Base-by-base conservation (phyloP, 2,888 invertebrate species). In the Pollenia griseotomentosa region DNA sequence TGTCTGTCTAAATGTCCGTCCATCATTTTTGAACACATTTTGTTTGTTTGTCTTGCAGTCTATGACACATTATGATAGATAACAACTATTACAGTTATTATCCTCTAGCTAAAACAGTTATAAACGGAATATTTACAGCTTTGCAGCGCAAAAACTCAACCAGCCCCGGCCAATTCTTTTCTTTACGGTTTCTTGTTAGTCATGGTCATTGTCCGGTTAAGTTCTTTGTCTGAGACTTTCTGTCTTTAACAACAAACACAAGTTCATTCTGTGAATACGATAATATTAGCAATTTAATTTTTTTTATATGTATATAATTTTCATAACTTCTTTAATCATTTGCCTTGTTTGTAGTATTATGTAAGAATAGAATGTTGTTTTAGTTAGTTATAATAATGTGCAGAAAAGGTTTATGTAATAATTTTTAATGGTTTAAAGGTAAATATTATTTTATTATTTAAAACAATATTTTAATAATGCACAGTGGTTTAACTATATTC, bases 311-410 rank as follows among this genome's bases (percentile, higher is more conserved):
- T 1, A 40, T 42, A 16, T 16, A 61, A 10, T 46, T 79, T 68
- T 74, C 57, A 65, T 57, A 63, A 81, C 68, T 71, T 84, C 61
- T 84, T 73, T 78, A 87, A 83, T 70, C 57, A 57, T 74, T 77
- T 84, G 73, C 19, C 53, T 44, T 10, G 51, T 55, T 68, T 33
- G 1, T 12, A 53, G 33, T 78, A 68, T 87, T 87, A 84, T 87
- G 81, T 68, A 87, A 87, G 81, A 87, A 73, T 87, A 87, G 87
- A 87, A 87, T 87, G 87, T 87, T 84, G 87, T 84, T 87, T 73
- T 33, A 5, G 42, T 70, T 61, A 70, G 77, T 48, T 83, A 12
- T 65, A 11, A 16, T 48, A 68, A 44, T 74, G 11, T 48, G 10
- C 9, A 74, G 16, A 33, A 77, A 83, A 83, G 61, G 66, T 83